Conservation (phyloP, 2,113 vertebrate species). For the Calonectris borealis region DNA sequence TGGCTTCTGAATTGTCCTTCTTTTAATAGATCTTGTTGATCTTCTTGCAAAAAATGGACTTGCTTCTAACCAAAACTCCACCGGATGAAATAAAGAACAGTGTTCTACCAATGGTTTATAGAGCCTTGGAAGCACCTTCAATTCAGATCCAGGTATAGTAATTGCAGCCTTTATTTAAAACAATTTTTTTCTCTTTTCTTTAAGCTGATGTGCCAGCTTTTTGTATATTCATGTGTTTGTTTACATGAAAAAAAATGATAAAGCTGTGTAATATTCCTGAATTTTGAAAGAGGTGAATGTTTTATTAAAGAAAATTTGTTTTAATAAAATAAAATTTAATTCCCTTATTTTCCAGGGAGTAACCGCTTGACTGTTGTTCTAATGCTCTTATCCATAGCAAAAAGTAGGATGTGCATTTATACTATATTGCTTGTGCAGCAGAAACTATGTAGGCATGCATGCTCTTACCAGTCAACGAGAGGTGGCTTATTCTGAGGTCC, state of each 20-base stretch:
- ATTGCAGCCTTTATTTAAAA: background rate
- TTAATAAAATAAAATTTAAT: background rate
- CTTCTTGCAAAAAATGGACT: conserved; percentile 99
- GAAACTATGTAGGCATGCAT: background rate
- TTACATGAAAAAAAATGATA: background rate
- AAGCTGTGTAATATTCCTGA: background rate
- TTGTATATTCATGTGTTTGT: background rate
- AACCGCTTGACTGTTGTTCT: background rate
- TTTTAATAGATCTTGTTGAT: conserved; percentile 90
- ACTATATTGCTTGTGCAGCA: background rate
- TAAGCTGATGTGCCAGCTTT: background rate
- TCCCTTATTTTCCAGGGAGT: background rate
- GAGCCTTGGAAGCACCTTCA: conserved; percentile 95
- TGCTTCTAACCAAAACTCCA: conserved; percentile 96
- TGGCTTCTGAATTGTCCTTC: conserved; percentile 12
- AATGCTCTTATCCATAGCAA: background rate
- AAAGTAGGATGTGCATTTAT: background rate
- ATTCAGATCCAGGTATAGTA: conserved; percentile 94
- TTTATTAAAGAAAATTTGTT: background rate
- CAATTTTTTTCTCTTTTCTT: background rate
- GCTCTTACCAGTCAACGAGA: background rate
- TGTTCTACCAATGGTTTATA: conserved; percentile 95
- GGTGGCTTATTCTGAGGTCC: background rate
- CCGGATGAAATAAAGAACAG: conserved; percentile 94
- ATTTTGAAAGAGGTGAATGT: background rate